Evolutionary conservation across 2,888 invertebrate species (phyloP), one percentile per base, ranked within the genome.

Genomic region (Rotaria macrura): DNA sequence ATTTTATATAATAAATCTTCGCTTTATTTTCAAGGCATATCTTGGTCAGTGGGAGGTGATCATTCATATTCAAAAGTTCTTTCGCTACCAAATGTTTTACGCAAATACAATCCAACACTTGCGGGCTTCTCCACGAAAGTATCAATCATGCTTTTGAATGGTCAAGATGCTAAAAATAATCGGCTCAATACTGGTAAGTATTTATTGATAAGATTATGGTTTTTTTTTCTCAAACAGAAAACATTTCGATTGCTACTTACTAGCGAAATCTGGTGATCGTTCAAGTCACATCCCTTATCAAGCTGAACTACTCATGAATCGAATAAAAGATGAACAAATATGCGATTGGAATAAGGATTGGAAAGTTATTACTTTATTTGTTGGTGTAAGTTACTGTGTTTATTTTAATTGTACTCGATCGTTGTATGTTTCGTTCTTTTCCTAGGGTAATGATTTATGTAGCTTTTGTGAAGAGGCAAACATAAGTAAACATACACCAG

Each of bases 1-100:
- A 5, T 65, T 34, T 20, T 34, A 3, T 17, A 12, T 65, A 7
- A 17, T 17, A 65, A 0, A 12, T 65, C 2, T 17, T 65, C 38
- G 4, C 20, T 3, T 17, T 65, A 4, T 3, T 65, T 34, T 20
- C 49, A 12, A 65, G 65, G 89, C 23, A 87, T 88, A 12, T 89
- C 89, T 0, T 89, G 89, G 89, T 88, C 89, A 79, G 88, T 89
- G 86, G 89, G 89, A n/a, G 89, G 89, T 17, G 89, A 89, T 85
- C 84, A 87, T 38, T 86, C 87, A 47, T 86, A 88, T 52, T 87
- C 87, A 10, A 87, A 87, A 34, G 87, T 87, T 1, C 87, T 88
- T 12, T 89, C 89, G 9, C 74, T 89, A 25, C 88, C 89, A 54
- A 88, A 89, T 89, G 17, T 89, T 47, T 85, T 90, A 38, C 89